Evolutionary conservation across 2,888 invertebrate genomes (phyloP), one percentile per base, ranked within the genome.

Genomic region (Cephus sareptanus): DNA sequence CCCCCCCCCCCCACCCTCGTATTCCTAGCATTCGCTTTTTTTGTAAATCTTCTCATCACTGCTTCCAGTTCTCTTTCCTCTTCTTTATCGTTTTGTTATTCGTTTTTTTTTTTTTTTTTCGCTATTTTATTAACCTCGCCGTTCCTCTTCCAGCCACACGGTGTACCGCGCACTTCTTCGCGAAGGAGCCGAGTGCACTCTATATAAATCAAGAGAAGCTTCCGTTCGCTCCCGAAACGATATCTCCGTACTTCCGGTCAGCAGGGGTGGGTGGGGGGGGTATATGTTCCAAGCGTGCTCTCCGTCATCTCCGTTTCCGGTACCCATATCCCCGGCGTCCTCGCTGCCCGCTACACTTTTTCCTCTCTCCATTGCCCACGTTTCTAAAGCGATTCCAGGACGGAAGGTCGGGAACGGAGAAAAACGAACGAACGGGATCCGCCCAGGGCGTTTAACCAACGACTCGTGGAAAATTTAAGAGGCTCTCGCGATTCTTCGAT

Each of bases 231-330:
- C 76, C 80, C 56, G 56, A 79, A 84, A 83, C 83, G 84, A 86
- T 84, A 85, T 85, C 84, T 83, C 83, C 81, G 82, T 81, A 84
- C 82, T 86, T 86, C 84, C 83, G 86, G 86, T 80, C 85, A 83
- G 78, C 80, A 75, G 75, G 75, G 34, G 9, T 9, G 34, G 34
- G 11, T 11, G 34, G 9, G 34, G 3, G 12, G 35, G 77, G 80
- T 79, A 56, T 56, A 83, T 80, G 76, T 79, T 83, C 76, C 75
- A 74, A 79, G 77, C 76, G 78, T 80, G 80, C 80, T 83, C 81
- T 83, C 81, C 83, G 81, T 86, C 85, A 83, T 85, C 84, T 83
- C 81, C 82, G 82, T 83, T 85, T 85, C 83, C 82, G 78, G 77
- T 79, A 77, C 77, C 81, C 81, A 56, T 23, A 23, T 15, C 56